Conservation (phyloP, 2,888 invertebrate species). For the Tetragnatha montana region DNA sequence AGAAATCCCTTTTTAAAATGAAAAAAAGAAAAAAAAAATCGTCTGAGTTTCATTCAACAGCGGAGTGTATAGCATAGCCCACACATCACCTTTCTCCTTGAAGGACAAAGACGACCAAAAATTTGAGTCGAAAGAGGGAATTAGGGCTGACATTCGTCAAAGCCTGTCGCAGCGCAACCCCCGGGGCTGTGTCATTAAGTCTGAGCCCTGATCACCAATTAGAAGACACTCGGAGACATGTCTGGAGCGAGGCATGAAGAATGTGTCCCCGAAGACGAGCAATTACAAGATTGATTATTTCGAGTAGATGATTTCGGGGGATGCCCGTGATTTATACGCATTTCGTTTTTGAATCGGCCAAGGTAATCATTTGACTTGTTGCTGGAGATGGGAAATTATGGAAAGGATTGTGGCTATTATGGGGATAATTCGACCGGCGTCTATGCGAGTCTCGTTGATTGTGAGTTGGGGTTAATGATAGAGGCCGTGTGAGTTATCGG, state of each 20-base stretch:
- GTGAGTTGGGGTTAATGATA: no score
- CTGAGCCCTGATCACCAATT: constrained; percentile 36
- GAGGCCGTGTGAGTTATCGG: no score
- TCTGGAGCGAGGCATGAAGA: constrained; percentile 20
- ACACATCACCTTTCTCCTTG: no score
- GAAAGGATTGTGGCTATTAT: no score
- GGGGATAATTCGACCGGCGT: no score
- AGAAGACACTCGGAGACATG: constrained; percentile 24
- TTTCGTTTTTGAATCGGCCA: not conserved
- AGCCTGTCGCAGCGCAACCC: constrained; percentile 31
- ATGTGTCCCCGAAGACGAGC: constrained; percentile 5
- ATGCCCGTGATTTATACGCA: not conserved
- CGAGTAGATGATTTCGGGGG: not conserved
- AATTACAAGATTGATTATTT: constrained; percentile 14
- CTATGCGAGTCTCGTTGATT: no score
- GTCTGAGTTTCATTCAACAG: not conserved
- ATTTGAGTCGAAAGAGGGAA: constrained; percentile 24
- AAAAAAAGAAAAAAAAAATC: not conserved
- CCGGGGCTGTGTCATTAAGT: constrained; percentile 49
- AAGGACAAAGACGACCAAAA: not conserved
- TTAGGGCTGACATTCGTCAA: constrained; percentile 48
- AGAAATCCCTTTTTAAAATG: not conserved
- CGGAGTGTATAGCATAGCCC: no score
- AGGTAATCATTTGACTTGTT: not conserved
- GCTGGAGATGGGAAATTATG: not conserved